Percentiles rank a stretch among this genome's conserved stretches.
Evolutionary conservation across 2,888 invertebrate genomes (phyloP).

Genomic region (Prosopocoilus inquinatus): DNA sequence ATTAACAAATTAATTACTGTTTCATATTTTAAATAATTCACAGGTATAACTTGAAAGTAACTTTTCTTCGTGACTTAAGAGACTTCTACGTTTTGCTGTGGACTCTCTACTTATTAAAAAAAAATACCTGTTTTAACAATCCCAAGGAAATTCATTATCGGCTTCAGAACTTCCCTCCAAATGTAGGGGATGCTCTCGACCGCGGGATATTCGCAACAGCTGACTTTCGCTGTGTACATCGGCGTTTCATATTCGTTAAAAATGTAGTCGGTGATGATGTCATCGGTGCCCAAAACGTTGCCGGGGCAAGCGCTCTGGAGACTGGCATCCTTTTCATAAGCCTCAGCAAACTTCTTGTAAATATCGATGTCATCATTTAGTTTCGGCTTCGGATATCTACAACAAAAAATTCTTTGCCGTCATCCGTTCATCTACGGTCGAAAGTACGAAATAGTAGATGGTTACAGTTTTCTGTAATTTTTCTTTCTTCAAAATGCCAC

Average conservation of each 20-base stretch:
- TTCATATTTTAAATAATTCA: no score
- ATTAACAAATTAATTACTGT: no score
- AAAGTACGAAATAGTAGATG: no score
- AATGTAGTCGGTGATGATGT: slow-evolving; percentile 59
- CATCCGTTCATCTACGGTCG: no score
- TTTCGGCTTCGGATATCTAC: slow-evolving; percentile 32
- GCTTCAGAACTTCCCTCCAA: slow-evolving; percentile 68
- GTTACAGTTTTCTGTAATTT: no score
- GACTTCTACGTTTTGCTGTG: no score
- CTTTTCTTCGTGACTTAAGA: no score
- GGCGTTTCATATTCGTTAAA: slow-evolving; percentile 64
- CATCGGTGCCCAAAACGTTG: slow-evolving; percentile 46
- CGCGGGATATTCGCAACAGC: slow-evolving; percentile 80
- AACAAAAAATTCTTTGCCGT: slow-evolving; percentile 10
- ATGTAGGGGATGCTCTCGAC: slow-evolving; percentile 64
- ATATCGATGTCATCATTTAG: slow-evolving; percentile 37
- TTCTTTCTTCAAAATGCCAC: no score
- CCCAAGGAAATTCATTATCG: slow-evolving; percentile 62
- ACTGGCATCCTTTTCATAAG: slow-evolving; percentile 51
- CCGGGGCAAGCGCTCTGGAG: slow-evolving; percentile 39
- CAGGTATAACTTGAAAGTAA: no score
- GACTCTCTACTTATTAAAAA: no score
- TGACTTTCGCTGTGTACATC: slow-evolving; percentile 69
- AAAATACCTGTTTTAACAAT: slow-evolving; percentile 61
- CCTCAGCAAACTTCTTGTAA: slow-evolving; percentile 54